Evolutionary conservation across 2,113 vertebrate genomes (phyloP).

Genomic region (human (Homo sapiens)): DNA sequence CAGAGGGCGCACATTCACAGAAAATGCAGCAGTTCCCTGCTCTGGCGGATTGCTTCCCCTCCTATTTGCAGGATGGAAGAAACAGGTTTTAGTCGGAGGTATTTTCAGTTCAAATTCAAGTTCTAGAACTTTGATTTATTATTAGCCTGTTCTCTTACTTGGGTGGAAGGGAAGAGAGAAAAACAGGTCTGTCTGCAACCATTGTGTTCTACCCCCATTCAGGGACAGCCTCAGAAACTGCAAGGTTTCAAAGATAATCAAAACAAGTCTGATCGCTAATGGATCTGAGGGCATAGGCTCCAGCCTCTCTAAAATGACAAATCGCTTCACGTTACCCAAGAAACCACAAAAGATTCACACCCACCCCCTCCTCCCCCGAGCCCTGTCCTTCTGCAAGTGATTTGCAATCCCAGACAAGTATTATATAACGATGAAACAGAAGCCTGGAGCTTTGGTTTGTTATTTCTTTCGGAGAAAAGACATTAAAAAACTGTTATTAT

Average conservation of each 20-base stretch:
- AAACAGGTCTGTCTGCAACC: slow-evolving; percentile 65
- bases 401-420: slow-evolving; percentile 71
- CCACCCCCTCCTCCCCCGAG: slow-evolving; percentile 65
- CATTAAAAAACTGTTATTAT: slow-evolving; percentile 59
- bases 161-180: slow-evolving; percentile 58
- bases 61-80: slow-evolving; percentile 50
- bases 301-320: slow-evolving; percentile 56
- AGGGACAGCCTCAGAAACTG: slow-evolving; percentile 22
- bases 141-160: slow-evolving; percentile 66
- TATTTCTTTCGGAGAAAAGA: slow-evolving; percentile 70
- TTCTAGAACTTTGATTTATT: slow-evolving; percentile 76
- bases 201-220: slow-evolving; percentile 47
- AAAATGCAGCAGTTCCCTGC: slow-evolving; percentile 64
- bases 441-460: slow-evolving; percentile 47
- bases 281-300: background rate
- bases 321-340: slow-evolving; percentile 54
- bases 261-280: background rate
- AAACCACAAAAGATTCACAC: slow-evolving; percentile 69
- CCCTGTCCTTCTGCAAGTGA: slow-evolving; percentile 72
- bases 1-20: slow-evolving; percentile 82
- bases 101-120: slow-evolving; percentile 78
- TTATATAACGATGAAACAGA: slow-evolving; percentile 73
- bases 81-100: slow-evolving; percentile 71
- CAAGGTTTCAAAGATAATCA: slow-evolving; percentile 44
- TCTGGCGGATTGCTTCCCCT: background rate